Evolutionary conservation across 2,888 invertebrate species (phyloP), one percentile per base, ranked within the genome.

Genomic region (Xestia xanthographa): DNA sequence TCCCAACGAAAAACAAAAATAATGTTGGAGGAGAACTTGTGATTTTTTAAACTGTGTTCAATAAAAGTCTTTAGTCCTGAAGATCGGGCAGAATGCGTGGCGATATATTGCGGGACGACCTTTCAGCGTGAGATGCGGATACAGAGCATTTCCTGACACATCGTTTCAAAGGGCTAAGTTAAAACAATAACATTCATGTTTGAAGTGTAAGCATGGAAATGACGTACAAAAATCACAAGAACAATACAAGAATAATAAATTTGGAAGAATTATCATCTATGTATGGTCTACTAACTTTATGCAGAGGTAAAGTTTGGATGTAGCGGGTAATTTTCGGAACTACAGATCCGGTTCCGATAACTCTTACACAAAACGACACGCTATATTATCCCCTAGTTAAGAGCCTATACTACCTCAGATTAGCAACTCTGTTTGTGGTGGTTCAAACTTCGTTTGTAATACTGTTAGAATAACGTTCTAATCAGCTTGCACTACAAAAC

Each of bases 61-160:
- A 58, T 66, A 71, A 71, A 72, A n/a, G 5, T 45, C 45, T 3
- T 34, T 63, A 48, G 60, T 70, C 58, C 38, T 56, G 67, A 66
- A 70, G 62, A 75, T 72, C 72, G 72, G 60, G 29, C 43, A 1
- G n/a, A 63, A 71, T 71, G 67, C 78, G 76, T 75, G 58, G 65
- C 50, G 29, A 66, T 71, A 75, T 56, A 60, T 79, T 34, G 50
- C 78, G 29, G 65, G 63, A 56, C 48, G 5, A 26, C 50, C 73
- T 12, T 29, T 60, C 69, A 12, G 66, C 68, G 66, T 79, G 76
- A 72, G 63, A 65, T 53, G 71, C 72, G 75, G 82, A 79, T 67
- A 72, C 53, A 62, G 58, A 70, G 66, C 66, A 82, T 74, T 70
- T 58, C 69, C 69, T 34, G 66, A 66, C 45, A 79, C 34, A 43